Base-by-base conservation (phyloP, 23 tunicate species). In the Halocynthia aurantium region DNA sequence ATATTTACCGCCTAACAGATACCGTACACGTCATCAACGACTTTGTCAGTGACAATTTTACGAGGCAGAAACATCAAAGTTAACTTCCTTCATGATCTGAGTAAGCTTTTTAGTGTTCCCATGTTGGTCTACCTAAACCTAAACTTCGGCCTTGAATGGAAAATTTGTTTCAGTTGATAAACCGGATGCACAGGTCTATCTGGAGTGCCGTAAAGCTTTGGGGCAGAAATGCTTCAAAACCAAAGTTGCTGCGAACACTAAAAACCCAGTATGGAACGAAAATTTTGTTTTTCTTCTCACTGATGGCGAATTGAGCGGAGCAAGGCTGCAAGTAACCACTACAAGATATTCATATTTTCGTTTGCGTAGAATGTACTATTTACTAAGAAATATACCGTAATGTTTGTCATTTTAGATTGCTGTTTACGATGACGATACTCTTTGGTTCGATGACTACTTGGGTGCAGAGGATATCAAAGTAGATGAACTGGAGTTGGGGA, bases 211-310 rank as follows among this genome's bases (percentile, higher is more conserved):
- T 49, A 5, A 65, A 65, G 70, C 70, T 49, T 40, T 49, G 10
- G 31, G 70, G 22, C 70, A 49, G 19, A 65, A 65, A 65, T 40
- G 31, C 31, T 65, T 65, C 70, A 65, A 65, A 65, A 65, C 70
- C 15, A 65, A 65, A 65, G 31, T 65, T 65, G 70, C 70, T 65
- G 10, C 49, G 31, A 49, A 65, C 31, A 40, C 22, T 9, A 40
- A 65, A 9, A 11, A 6, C 6, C 70, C 70, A 9, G 70, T 65
- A 10, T 65, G 70, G 70, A 65, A 65, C 31, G 70, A 65, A 65
- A 65, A 40, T 10, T 65, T 65, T 65, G 31, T 49, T 8, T 65
- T 65, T 15, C 49, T 65, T 65, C 31, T 65, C 5, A 20, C 70
- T 10, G 70, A 65, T 20, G 10, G 31, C 10, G 31, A 65, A 49